Evolutionary conservation across 2,888 invertebrate species (phyloP).

Genomic region (Dolichopus griseipennis): DNA sequence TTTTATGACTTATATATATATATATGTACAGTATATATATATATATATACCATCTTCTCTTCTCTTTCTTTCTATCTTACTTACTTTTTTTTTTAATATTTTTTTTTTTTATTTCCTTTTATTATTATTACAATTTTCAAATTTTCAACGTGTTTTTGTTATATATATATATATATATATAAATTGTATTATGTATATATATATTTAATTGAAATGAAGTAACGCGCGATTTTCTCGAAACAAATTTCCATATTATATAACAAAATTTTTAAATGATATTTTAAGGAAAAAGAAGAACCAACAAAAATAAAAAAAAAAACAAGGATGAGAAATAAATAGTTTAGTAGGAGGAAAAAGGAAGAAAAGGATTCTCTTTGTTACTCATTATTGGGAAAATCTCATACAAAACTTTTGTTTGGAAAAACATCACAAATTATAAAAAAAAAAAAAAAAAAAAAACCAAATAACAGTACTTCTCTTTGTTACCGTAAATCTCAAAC

Average conservation of each 20-base stretch:
- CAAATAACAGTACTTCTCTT: background rate
- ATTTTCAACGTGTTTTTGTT: background rate
- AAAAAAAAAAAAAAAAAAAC: too few relatives aligned
- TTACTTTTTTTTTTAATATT: background rate
- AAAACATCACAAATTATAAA: background rate
- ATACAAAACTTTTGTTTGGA: background rate
- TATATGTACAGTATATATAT: too few relatives aligned
- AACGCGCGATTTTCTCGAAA: background rate
- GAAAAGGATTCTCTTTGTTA: slow-evolving; percentile 5
- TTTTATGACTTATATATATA: background rate
- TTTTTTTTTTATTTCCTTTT: background rate
- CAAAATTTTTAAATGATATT: background rate
- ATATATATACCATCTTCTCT: too few relatives aligned
- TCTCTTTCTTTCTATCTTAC: background rate
- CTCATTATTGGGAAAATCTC: background rate
- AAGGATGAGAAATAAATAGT: background rate
- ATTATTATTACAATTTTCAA: background rate
- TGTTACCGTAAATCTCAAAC: background rate
- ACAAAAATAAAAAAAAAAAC: too few relatives aligned
- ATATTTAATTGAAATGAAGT: background rate
- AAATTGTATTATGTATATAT: too few relatives aligned
- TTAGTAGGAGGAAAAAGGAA: background rate
- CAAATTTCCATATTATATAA: background rate
- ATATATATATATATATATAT: background rate
- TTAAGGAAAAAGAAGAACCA: too few relatives aligned